Percentiles rank a stretch among this genome's conserved stretches.
Conservation (phyloP, 2,888 invertebrate genomes). For the Rhopalosiphum nymphaeae region DNA sequence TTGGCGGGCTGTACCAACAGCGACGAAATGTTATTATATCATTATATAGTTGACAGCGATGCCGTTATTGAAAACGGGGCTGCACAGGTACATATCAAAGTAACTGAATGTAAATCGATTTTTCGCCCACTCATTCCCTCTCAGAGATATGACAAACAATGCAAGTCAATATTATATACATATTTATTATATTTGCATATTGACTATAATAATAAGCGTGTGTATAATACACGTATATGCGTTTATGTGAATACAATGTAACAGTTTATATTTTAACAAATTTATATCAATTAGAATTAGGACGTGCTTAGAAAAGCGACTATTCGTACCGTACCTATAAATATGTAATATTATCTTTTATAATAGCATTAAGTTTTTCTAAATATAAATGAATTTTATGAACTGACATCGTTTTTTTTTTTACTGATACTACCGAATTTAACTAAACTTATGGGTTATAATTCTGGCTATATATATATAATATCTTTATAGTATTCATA, state of each 20-base stretch:
- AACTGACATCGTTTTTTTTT: background rate
- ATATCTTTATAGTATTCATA: too few relatives aligned
- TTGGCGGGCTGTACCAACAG: background rate
- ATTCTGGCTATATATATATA: background rate
- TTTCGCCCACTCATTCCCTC: conserved; percentile 51
- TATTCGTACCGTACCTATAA: background rate
- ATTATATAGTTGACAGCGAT: background rate
- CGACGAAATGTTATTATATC: conserved; percentile 13
- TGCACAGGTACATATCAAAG: background rate
- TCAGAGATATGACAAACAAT: conserved; percentile 39
- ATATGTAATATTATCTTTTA: background rate
- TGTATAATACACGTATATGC: background rate
- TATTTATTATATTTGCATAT: background rate
- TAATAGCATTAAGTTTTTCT: background rate
- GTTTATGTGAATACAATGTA: background rate
- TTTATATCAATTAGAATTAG: conserved; percentile 1
- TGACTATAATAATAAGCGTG: background rate
- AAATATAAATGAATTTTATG: background rate
- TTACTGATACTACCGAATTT: background rate
- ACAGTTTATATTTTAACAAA: conserved; percentile 9
- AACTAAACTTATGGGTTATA: background rate
- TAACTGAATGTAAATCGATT: conserved; percentile 58
- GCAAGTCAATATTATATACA: background rate
- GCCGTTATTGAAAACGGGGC: conserved; percentile 22
- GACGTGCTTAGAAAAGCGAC: background rate